Evolutionary conservation across 2,797 vertebrate genomes (phyloP), one percentile per base, ranked within the genome.

Genomic region (Spea hammondii): DNA sequence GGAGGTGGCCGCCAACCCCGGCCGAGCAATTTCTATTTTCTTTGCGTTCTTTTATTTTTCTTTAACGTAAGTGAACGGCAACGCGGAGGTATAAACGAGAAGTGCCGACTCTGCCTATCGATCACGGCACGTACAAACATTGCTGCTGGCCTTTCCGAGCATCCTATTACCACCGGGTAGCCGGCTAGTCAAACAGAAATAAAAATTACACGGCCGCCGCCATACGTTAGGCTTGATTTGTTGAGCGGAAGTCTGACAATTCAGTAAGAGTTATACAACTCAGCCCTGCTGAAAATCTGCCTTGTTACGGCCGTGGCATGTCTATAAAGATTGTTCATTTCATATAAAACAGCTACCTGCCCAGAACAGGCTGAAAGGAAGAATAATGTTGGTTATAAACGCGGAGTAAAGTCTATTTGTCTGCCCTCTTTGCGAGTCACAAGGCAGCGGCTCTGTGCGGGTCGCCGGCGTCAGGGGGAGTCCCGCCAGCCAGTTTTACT

Each of bases 241-340:
- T 96, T 90, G 95, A 94, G 94, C 91, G 89, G 93, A 94, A 92
- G 91, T 89, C 91, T 95, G 95, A 97, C 95, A 96, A 95, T 95
- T 95, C 92, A 87, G 88, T 86, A 91, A 95, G 96, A 95, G 94
- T 95, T 95, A 94, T 94, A 94, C 91, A 90, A 91, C 92, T 90
- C 89, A 88, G 88, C 91, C 86, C 92, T 86, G 86, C 92, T 92
- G 93, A 93, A 96, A 96, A 96, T 95, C 95, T 94, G 94, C 91
- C 93, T 93, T 91, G 94, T 96, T 96, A 96, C 93, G 93, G 93
- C 90, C 91, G 89, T 89, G 89, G 91, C 92, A 93, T 91, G 91
- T 97, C 95, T 94, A 96, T 96, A 97, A 97, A 96, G 94, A 96
- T 94, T 94, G 94, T 95, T 96, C 93, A 96, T 96, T 95, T 95